Evolutionary conservation across 2,888 invertebrate species (phyloP), one percentile per base, ranked within the genome.

Genomic region (Azorinus chamasolen): DNA sequence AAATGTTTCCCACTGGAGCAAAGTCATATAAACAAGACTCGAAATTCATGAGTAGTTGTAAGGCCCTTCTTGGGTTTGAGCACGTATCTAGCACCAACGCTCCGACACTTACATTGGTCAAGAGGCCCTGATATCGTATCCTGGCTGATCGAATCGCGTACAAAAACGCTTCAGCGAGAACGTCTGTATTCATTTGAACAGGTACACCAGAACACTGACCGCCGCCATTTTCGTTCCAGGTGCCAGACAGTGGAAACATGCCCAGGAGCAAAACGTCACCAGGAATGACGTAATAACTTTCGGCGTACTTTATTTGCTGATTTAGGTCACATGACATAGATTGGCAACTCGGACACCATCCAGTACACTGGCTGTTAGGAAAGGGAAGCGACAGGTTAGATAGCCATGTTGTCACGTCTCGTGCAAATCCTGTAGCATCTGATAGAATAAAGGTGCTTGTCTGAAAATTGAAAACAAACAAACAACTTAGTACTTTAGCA

Each of bases 231-330:
- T 48, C 51, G 3, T 48, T 39, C 18, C 86, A 85, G 25, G 59
- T 54, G 6, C 54, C 25, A 25, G 84, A 83, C 8, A 89, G 53
- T 2, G 88, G 89, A 54, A 90, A 83, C 39, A 89, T 27, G 6
- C 86, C 88, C 6, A 83, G 79, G 1, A 90, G 48, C 1, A 88
- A 43, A 32, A 90, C 32, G 43, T 90, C 90, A 1, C 89, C 89
- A 8, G 84, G 82, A 0, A 77, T 59, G 62, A 81, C 85, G 16
- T 83, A 32, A 32, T 53, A 72, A 4, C 74, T 63, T 12, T 53
- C 61, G 12, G 50, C 50, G 46, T 58, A 79, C 12, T 10, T n/a
- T 8, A 64, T 24, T 14, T 62, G 54, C 20, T 62, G 24, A 10
- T 46, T 32, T 10, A 10, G 32, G 10, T 51, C 16, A 18, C 54